Evolutionary conservation across 1,140 invertebrate species (phyloP).

Genomic region (Drosophila tani): DNA sequence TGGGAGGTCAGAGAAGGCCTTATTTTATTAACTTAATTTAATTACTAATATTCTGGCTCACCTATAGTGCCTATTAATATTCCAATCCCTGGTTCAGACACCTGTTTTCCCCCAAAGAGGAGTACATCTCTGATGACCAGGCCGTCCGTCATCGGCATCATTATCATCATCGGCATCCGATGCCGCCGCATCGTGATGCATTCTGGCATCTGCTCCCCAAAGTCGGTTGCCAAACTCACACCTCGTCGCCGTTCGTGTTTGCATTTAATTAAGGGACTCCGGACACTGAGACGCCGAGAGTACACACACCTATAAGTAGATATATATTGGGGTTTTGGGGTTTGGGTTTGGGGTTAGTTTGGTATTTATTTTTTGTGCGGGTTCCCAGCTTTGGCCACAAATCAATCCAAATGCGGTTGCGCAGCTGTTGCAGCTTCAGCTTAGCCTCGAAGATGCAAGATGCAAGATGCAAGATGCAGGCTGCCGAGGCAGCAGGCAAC

Average conservation of each 20-base stretch:
- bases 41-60: too few relatives aligned
- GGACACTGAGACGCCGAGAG: conserved; percentile 13
- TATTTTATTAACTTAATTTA: too few relatives aligned
- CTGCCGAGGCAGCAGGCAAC: conserved; percentile 34
- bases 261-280: conserved; percentile 61
- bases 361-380: conserved; percentile 33
- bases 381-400: conserved; percentile 69
- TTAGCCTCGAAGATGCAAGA: conserved; percentile 21
- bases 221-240: background rate
- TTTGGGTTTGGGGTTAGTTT: conserved; percentile 34
- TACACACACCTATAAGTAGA: background rate
- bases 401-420: conserved; percentile 84
- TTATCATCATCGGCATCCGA: conserved; percentile 17
- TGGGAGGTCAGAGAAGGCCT: too few relatives aligned
- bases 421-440: conserved; percentile 69
- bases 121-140: background rate
- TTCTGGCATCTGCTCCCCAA: conserved; percentile 20
- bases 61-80: too few relatives aligned
- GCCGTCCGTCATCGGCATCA: conserved; percentile 6
- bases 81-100: background rate
- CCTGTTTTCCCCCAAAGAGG: background rate
- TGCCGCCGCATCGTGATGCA: conserved; percentile 4
- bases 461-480: conserved; percentile 52
- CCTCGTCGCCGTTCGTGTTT: conserved; percentile 43
- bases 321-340: conserved; percentile 38